These are phyloP conservation scores for Volucella zonaria DNA, from an alignment of 2,888 invertebrate genomes.

Conservation along the genomic window DNA sequence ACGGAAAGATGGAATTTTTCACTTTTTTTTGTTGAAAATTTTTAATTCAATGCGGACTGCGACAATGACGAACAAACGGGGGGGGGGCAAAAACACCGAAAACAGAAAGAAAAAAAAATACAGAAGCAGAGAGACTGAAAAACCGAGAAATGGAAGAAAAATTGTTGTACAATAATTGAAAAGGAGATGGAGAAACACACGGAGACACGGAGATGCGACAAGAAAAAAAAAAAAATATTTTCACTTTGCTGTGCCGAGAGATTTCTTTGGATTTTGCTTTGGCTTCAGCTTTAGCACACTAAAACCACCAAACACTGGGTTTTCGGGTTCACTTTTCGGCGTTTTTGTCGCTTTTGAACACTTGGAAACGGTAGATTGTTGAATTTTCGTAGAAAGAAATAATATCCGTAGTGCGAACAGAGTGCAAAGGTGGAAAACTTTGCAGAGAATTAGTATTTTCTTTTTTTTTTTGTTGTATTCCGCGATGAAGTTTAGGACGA, in stretches of 20 bases:
- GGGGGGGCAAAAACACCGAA: conserved; percentile 22
- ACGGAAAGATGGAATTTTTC: conserved; percentile 25
- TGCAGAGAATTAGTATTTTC: conserved; percentile 18
- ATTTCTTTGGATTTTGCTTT: conserved; percentile 26
- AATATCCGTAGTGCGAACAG: neutral
- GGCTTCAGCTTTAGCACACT: neutral
- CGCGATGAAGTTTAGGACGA: conserved; percentile 52
- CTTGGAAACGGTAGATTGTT: neutral
- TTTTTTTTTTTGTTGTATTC: conserved; percentile 23
- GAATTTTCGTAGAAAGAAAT: neutral
- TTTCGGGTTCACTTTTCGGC: conserved; percentile 6
- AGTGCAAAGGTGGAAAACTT: conserved; percentile 10
- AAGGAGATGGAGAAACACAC: conserved; percentile 15
- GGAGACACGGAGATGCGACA: conserved; percentile 13
- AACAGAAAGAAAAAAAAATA: neutral
- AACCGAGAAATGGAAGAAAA: conserved; percentile 13
- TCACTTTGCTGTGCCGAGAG: conserved; percentile 37
- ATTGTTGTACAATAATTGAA: conserved; percentile 63
- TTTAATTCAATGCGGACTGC: neutral
- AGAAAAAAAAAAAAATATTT: conserved; percentile 42
- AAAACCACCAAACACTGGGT: conserved; percentile 7
- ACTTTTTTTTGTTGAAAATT: conserved; percentile 38
- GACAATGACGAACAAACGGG: conserved; percentile 7
- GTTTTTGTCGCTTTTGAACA: neutral
- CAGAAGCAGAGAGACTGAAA: neutral